These are phyloP conservation scores for Empis stercorea DNA, from an alignment of 2,888 invertebrate species.

Conservation along the genomic window DNA sequence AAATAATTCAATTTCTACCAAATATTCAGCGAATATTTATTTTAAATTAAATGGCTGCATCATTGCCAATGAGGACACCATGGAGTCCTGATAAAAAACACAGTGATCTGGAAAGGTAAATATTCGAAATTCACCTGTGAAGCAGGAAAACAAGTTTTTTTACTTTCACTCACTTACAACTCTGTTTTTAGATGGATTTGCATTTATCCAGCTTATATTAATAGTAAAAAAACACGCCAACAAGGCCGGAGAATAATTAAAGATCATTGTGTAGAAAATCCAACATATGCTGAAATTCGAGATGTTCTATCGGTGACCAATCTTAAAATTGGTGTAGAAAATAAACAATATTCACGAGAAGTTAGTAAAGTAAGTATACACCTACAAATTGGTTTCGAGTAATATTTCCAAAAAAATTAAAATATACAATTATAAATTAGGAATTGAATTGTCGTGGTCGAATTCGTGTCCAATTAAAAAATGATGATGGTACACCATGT, in stretches of 20 bases:
- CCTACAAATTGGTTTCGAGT: too few species aligned
- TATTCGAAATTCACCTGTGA: too few species aligned
- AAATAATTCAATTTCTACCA: too few species aligned
- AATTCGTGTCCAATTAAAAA: slow-evolving; percentile 82
- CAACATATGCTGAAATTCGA: slow-evolving; percentile 86
- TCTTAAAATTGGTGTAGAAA: slow-evolving; percentile 76
- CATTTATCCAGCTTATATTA: slow-evolving; percentile 92
- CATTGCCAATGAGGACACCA: slow-evolving; percentile 41
- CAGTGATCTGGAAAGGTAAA: slow-evolving; percentile 62
- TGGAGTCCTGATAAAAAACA: slow-evolving; percentile 68
- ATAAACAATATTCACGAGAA: slow-evolving; percentile 84
- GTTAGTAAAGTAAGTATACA: slow-evolving; percentile 52
- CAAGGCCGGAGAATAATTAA: slow-evolving; percentile 80
- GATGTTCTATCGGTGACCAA: slow-evolving; percentile 81
- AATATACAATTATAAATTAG: slow-evolving; percentile 24
- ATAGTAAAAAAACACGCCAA: slow-evolving; percentile 80
- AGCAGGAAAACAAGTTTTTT: neutral
- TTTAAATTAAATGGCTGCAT: slow-evolving; percentile 36
- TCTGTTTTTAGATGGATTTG: slow-evolving; percentile 72
- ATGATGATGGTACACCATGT: slow-evolving; percentile 70
- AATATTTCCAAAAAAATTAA: too few species aligned
- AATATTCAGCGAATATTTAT: too few species aligned
- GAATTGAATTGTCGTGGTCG: slow-evolving; percentile 76
- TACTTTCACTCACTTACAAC: neutral
- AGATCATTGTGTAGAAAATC: slow-evolving; percentile 83